Evolutionary conservation across 2,888 invertebrate species (phyloP).

Genomic region (Labia minor): DNA sequence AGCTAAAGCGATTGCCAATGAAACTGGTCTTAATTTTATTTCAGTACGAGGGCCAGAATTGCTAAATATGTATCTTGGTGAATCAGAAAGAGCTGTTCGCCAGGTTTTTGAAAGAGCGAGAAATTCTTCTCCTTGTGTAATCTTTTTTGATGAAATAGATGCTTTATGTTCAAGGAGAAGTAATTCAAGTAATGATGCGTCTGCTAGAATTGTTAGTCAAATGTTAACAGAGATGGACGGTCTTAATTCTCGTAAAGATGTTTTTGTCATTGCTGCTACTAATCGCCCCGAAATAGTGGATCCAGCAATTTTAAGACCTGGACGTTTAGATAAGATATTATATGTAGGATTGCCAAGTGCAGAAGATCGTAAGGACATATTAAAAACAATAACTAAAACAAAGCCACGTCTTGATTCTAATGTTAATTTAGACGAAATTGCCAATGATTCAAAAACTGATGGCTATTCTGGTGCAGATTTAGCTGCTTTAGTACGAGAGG

Average conservation of each 20-base stretch:
- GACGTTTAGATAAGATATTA: slow-evolving; percentile 79
- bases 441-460: slow-evolving; percentile 52
- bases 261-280: slow-evolving; percentile 91
- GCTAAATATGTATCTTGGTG: slow-evolving; percentile 98
- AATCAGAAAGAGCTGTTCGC: slow-evolving; percentile 94
- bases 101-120: slow-evolving; percentile 88
- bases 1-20: slow-evolving; percentile 97
- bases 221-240: slow-evolving; percentile 98
- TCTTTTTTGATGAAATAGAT: slow-evolving; percentile 98
- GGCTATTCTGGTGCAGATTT: slow-evolving; percentile 92
- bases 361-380: slow-evolving; percentile 73
- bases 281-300: slow-evolving; percentile 96
- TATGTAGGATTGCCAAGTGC: slow-evolving; percentile 79
- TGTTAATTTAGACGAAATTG: slow-evolving; percentile 62
- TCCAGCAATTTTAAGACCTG: slow-evolving; percentile 83
- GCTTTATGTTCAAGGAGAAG: slow-evolving; percentile 85
- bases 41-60: slow-evolving; percentile 98
- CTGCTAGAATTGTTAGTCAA: slow-evolving; percentile 87
- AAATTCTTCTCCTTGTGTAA: slow-evolving; percentile 93
- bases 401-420: slow-evolving; percentile 63
- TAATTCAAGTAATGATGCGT: slow-evolving; percentile 60
- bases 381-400: slow-evolving; percentile 77
- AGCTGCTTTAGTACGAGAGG: slow-evolving; percentile 77
- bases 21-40: slow-evolving; percentile 96
- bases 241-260: slow-evolving; percentile 78